These are phyloP conservation scores for Pocillopora grandis DNA, from an alignment of 92 coral and sea anemone genomes.

Conservation along the genomic window DNA sequence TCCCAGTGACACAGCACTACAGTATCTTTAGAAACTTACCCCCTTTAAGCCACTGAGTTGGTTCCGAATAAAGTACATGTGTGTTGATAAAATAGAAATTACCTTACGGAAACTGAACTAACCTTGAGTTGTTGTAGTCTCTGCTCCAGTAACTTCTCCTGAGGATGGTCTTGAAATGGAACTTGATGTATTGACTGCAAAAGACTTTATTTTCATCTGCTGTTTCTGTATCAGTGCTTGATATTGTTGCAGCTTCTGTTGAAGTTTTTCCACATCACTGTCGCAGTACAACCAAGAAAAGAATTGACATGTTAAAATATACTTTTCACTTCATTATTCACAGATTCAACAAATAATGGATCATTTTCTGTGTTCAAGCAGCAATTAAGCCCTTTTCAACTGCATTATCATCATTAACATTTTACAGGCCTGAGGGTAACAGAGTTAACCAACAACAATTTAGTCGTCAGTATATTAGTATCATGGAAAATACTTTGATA, in stretches of 20 bases:
- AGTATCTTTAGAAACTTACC: too few relatives aligned
- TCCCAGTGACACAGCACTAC: too few relatives aligned
- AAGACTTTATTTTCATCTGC: slow-evolving; percentile 69
- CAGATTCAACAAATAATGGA: not conserved
- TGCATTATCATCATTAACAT: not conserved
- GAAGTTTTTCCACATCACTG: slow-evolving; percentile 81
- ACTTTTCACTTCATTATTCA: not conserved
- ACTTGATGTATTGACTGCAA: slow-evolving; percentile 53
- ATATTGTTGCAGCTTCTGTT: slow-evolving; percentile 78
- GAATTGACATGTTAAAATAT: not conserved
- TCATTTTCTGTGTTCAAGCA: not conserved
- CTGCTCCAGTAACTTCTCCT: slow-evolving; percentile 58
- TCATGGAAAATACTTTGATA: too few relatives aligned
- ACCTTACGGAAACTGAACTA: not conserved
- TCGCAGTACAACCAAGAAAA: not conserved
- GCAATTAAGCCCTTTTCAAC: not conserved
- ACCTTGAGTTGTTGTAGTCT: slow-evolving; percentile 61
- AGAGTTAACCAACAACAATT: too few relatives aligned
- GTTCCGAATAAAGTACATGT: too few relatives aligned
- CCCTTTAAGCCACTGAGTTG: too few relatives aligned
- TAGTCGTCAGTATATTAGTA: too few relatives aligned
- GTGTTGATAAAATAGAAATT: too few relatives aligned
- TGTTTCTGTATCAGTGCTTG: slow-evolving; percentile 80
- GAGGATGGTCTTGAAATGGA: slow-evolving; percentile 51
- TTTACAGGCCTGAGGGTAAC: not conserved